Base-by-base conservation (phyloP, 2,113 vertebrate species). In the Myxocyprinus asiaticus region DNA sequence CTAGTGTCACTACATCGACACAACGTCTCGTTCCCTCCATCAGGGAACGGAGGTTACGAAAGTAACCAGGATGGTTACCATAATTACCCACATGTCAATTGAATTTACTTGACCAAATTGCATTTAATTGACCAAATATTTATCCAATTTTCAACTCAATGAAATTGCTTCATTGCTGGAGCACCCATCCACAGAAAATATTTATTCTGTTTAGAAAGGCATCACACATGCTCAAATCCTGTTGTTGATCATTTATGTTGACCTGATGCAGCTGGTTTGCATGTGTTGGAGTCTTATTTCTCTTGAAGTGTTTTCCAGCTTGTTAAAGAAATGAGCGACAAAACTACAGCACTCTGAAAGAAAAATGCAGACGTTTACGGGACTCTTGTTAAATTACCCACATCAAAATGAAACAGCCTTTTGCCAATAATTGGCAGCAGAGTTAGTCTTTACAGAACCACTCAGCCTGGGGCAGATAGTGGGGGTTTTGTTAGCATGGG, bases 351-450 rank as follows among this genome's bases (percentile, higher is more conserved):
- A 70, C 81, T 53, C 71, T 77, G 78, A 62, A 80, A 81, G 58
- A 83, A 80, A 85, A 87, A 85, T 83, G 74, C 78, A 83, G 82
- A 80, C 83, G 83, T 86, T 86, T 88, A 86, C 62, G 74, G 78
- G 76, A 56, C 59, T 71, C 74, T 82, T 69, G 81, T 88, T 87
- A 85, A 87, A 88, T 86, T 83, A 80, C 69, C 84, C 85, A 84
- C 87, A 88, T 87, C 87, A 84, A 83, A 86, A 84, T 88, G 79
- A 87, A 79, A 85, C 83, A 71, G 70, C 70, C 73, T 83, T 67
- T 81, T 78, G 83, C 74, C 67, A 82, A 82, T 87, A 85, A 83
- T 82, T 87, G 80, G 76, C 65, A 69, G 77, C 56, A 66, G 77
- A 76, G 80, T 71, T 67, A 76, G 81, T 76, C 71, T 82, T 33